These are phyloP conservation scores for Acipenser ruthenus DNA, from an alignment of 2,797 vertebrate genomes.

Conservation along the genomic window DNA sequence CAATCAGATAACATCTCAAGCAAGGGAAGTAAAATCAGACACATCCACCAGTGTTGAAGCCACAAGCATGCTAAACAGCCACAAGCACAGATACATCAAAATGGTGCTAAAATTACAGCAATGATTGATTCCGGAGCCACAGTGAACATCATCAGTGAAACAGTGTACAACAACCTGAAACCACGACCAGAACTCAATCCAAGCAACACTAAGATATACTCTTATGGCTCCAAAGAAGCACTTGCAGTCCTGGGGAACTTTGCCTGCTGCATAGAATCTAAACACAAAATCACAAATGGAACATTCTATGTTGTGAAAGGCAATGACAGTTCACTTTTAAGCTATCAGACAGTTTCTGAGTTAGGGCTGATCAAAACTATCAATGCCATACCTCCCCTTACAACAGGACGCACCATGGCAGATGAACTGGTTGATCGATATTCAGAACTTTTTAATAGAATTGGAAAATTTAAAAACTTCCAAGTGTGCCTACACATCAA, in stretches of 20 bases:
- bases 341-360: slow-evolving; percentile 6
- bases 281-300: background rate
- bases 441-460: slow-evolving; percentile 14
- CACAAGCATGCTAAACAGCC: background rate
- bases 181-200: background rate
- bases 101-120: slow-evolving; percentile 1
- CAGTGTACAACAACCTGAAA: background rate
- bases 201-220: background rate
- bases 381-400: background rate
- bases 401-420: background rate
- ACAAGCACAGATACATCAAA: background rate
- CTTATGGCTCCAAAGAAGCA: background rate
- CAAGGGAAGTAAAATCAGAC: no score
- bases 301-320: slow-evolving; percentile 6
- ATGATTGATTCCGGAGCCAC: slow-evolving; percentile 13
- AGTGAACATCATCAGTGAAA: slow-evolving; percentile 14
- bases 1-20: no score
- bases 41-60: no score
- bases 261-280: background rate
- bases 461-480: slow-evolving; percentile 18
- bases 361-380: slow-evolving; percentile 12
- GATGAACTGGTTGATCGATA: slow-evolving; percentile 14
- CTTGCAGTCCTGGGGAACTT: slow-evolving; percentile 11
- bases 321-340: background rate
- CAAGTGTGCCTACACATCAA: slow-evolving; percentile 26